Percentiles rank a stretch among this genome's conserved stretches.
Evolutionary conservation across 1,140 invertebrate genomes (phyloP).

Genomic region (Zaprionus davidi): DNA sequence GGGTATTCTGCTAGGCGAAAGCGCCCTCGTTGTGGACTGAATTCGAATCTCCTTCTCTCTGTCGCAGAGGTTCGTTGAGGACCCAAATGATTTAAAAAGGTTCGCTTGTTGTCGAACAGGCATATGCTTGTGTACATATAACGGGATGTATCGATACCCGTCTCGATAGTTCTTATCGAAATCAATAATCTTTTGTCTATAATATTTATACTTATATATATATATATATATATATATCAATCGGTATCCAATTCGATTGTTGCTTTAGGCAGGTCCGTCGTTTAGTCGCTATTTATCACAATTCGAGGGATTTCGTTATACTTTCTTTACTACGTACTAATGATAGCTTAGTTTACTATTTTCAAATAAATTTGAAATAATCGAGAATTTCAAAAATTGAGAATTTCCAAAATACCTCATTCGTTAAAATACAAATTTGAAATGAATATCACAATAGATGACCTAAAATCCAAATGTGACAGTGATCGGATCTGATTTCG

Average conservation of each 20-base stretch:
- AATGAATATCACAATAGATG: conserved; percentile 25
- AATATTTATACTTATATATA: background rate
- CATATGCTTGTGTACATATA: conserved; percentile 8
- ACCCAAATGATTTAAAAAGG: background rate
- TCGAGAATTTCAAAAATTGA: conserved; percentile 38
- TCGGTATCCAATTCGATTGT: background rate
- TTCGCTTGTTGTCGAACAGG: background rate
- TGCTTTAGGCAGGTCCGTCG: background rate
- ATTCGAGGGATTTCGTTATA: background rate
- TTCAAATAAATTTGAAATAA: conserved; percentile 27
- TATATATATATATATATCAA: conserved; percentile 2
- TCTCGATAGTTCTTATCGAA: background rate
- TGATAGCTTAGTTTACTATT: conserved; percentile 22
- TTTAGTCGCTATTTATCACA: background rate
- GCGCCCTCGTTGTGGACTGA: background rate
- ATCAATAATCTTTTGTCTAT: background rate
- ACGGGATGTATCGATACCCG: conserved; percentile 4
- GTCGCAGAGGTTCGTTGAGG: background rate
- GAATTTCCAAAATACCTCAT: conserved; percentile 38
- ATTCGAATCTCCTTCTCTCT: background rate
- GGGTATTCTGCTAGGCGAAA: background rate
- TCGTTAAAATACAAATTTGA: conserved; percentile 42
- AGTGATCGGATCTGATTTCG: background rate
- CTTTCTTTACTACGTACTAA: conserved; percentile 22
- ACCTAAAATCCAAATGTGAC: conserved; percentile 23